A percentile compares a stretch with the other conserved stretches of the same genome.
Evolutionary conservation across 1,140 invertebrate species (phyloP).

Genomic region (Drosophila nebulosa): DNA sequence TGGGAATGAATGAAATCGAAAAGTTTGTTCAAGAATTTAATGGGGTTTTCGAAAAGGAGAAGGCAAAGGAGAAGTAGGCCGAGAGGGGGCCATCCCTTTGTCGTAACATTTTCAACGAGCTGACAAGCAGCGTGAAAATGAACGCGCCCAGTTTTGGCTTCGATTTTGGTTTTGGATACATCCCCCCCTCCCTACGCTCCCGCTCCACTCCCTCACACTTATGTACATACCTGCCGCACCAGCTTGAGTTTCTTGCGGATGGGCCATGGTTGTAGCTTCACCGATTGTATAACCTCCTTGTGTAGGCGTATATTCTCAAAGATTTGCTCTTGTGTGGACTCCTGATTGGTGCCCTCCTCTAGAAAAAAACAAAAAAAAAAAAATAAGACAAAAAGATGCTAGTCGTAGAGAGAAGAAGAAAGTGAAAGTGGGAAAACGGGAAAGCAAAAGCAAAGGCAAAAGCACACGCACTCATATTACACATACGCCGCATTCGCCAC

Average conservation of each 20-base stretch:
- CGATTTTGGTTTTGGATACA: slow-evolving; percentile 53
- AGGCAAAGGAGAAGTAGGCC: neutral
- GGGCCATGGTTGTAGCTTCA: slow-evolving; percentile 94
- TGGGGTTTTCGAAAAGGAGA: slow-evolving; percentile 29
- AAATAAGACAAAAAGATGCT: neutral
- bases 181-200: too few relatives aligned
- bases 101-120: slow-evolving; percentile 54
- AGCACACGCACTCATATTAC: slow-evolving; percentile 42
- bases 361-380: slow-evolving; percentile 81
- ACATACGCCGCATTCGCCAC: slow-evolving; percentile 53
- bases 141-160: slow-evolving; percentile 87
- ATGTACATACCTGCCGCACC: slow-evolving; percentile 86
- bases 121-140: slow-evolving; percentile 57
- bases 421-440: neutral
- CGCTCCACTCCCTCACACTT: slow-evolving; percentile 81
- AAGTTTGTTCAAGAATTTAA: slow-evolving; percentile 62
- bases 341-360: slow-evolving; percentile 84
- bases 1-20: slow-evolving; percentile 68
- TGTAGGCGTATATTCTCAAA: slow-evolving; percentile 95
- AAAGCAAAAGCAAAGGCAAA: neutral
- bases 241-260: slow-evolving; percentile 93
- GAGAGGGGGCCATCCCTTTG: neutral
- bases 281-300: slow-evolving; percentile 94
- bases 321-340: slow-evolving; percentile 90
- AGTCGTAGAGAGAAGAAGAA: neutral